Percentiles rank a stretch among this genome's conserved stretches.
Conservation (phyloP, 2,113 vertebrate genomes). For the Melanerpes formicivorus region DNA sequence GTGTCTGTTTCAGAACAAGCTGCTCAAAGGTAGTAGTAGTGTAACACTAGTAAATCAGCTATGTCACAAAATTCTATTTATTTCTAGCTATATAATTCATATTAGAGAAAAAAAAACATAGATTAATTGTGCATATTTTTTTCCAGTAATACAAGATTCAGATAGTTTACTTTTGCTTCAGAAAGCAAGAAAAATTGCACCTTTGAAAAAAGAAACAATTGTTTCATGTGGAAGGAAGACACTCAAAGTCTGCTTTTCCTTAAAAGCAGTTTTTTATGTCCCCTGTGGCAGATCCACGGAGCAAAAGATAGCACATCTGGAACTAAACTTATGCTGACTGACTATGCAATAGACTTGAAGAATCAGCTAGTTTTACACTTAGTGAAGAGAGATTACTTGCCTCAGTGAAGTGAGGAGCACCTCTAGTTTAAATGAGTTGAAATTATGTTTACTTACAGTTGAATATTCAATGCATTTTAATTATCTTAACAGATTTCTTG, state of each 20-base stretch:
- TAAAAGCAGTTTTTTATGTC: background rate
- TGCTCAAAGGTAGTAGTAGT: background rate
- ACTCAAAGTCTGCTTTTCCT: background rate
- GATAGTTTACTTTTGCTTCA: background rate
- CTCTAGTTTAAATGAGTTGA: background rate
- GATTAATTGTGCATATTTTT: background rate
- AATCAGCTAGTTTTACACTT: background rate
- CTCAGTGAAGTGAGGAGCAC: background rate
- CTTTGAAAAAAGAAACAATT: background rate
- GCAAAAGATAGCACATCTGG: background rate
- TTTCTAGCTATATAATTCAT: background rate
- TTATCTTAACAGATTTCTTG: background rate
- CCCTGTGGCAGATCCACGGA: background rate
- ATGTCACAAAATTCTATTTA: background rate
- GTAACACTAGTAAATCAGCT: background rate
- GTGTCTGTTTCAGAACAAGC: background rate
- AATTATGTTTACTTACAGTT: background rate
- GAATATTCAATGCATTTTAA: background rate
- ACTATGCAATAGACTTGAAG: background rate
- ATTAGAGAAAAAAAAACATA: background rate
- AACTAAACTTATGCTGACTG: background rate
- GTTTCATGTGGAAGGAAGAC: background rate
- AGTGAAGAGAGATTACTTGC: background rate
- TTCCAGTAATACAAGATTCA: background rate
- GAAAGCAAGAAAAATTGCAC: background rate